Conservation (phyloP, 2,797 vertebrate species). For the Microhierax caerulescens region DNA sequence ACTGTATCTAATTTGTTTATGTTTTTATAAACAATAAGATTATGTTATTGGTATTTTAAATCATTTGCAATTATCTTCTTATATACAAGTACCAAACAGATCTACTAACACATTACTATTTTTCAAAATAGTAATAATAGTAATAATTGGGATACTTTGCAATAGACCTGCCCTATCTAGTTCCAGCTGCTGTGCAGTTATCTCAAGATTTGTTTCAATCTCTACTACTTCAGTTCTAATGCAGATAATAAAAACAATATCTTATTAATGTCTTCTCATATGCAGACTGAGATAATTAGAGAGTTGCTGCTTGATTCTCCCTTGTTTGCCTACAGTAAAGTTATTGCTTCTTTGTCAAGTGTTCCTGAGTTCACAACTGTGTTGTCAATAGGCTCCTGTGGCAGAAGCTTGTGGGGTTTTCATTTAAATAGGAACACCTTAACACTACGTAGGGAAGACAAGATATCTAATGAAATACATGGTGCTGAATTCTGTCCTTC, state of each 20-base stretch:
- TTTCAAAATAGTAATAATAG: too few species aligned
- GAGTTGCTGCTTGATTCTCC: not conserved
- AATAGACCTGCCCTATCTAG: not conserved
- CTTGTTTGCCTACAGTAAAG: not conserved
- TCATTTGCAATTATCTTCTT: not conserved
- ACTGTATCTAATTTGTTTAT: too few species aligned
- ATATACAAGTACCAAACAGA: not conserved
- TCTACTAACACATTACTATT: not conserved
- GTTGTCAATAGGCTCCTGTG: not conserved
- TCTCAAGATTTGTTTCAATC: not conserved
- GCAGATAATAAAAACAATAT: not conserved
- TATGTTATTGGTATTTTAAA: not conserved
- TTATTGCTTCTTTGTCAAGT: not conserved
- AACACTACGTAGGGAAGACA: not conserved
- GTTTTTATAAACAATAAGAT: too few species aligned
- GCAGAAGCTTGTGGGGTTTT: not conserved
- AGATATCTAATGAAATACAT: not conserved
- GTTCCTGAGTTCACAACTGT: not conserved
- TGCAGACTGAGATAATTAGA: not conserved
- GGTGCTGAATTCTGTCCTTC: not conserved
- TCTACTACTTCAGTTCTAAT: not conserved
- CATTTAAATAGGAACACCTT: not conserved
- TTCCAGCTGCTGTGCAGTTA: not conserved
- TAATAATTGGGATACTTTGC: not conserved
- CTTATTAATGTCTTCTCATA: not conserved